A percentile compares a stretch with the other conserved stretches of the same genome.
Conservation (phyloP, 2,113 vertebrate genomes). For the Tachysurus vachellii region DNA sequence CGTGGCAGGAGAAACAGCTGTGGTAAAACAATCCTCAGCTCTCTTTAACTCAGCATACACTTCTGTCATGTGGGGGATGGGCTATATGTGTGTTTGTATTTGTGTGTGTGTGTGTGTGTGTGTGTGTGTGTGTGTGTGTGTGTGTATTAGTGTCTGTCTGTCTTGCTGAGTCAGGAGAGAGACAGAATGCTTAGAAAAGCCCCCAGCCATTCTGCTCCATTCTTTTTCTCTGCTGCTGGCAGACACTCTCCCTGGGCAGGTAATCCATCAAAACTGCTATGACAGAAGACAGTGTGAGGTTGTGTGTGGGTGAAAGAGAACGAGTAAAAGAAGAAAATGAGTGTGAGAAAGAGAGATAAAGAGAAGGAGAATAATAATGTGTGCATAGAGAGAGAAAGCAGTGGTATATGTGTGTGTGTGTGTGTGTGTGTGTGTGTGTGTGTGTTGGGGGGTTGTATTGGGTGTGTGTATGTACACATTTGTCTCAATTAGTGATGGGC, state of each 20-base stretch:
- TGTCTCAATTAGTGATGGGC: conserved; percentile 1
- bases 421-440: background rate
- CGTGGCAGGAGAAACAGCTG: conserved; percentile 28
- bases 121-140: conserved; percentile 15
- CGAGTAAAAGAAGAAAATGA: background rate
- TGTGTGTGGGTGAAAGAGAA: conserved; percentile 26
- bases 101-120: conserved; percentile 16
- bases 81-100: conserved; percentile 10
- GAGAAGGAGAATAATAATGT: background rate
- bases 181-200: conserved; percentile 35
- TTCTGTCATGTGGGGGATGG: conserved; percentile 17
- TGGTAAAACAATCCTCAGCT: conserved; percentile 27
- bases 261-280: conserved; percentile 54
- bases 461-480: background rate
- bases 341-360: conserved; percentile 5
- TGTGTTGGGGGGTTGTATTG: background rate
- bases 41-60: conserved; percentile 3
- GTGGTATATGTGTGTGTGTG: background rate
- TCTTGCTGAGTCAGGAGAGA: conserved; percentile 56
- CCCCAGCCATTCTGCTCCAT: conserved; percentile 49
- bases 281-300: conserved; percentile 46
- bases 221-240: conserved; percentile 48
- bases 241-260: conserved; percentile 45
- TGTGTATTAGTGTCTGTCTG: conserved; percentile 31
- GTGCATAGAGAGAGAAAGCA: background rate